Evolutionary conservation across 2,888 invertebrate species (phyloP), one percentile per base, ranked within the genome.

Genomic region (Philereme transversata): DNA sequence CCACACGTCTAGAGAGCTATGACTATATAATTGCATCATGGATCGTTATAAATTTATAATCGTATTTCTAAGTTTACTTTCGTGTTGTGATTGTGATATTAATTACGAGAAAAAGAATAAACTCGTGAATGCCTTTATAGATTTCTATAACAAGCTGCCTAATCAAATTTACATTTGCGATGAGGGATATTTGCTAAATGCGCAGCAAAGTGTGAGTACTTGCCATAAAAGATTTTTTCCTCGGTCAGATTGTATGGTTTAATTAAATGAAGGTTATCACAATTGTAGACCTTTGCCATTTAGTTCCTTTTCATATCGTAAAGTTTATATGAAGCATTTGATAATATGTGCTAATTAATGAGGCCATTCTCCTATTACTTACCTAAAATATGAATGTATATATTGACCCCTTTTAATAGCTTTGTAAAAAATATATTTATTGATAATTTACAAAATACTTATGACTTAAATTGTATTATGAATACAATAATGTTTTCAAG

Each of bases 61-160:
- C 69, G 73, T 77, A 64, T 54, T 80, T 57, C 62, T 74, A 67
- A 65, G 78, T 67, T 68, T 86, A 67, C 56, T 80, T 71, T 69
- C 72, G 38, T 60, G 67, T 65, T 78, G 81, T 74, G 79, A 75
- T 49, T 77, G 83, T 64, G 84, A 90, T 66, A 56, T 87, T 60
- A 79, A 72, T 74, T 52, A 70, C 46, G 80, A 79, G 55, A 77
- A 73, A 64, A 82, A 81, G 65, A 77, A 77, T 35, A 85, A 81
- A 59, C 73, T 87, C 57, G 81, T 82, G 62, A 83, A 76, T 81
- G 84, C 77, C 66, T 88, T 93, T 67, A 72, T 93, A 64, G 75
- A 89, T 41, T 86, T 88, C 78, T 83, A 93, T 68, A 93, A 93
- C 78, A 84, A 84, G 69, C 81, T 90, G 66, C 89, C 92, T 49